Percentiles rank a stretch among this genome's conserved stretches.
These are phyloP conservation scores for Melozone crissalis DNA, from an alignment of 2,113 vertebrate species.

Conservation along the genomic window DNA sequence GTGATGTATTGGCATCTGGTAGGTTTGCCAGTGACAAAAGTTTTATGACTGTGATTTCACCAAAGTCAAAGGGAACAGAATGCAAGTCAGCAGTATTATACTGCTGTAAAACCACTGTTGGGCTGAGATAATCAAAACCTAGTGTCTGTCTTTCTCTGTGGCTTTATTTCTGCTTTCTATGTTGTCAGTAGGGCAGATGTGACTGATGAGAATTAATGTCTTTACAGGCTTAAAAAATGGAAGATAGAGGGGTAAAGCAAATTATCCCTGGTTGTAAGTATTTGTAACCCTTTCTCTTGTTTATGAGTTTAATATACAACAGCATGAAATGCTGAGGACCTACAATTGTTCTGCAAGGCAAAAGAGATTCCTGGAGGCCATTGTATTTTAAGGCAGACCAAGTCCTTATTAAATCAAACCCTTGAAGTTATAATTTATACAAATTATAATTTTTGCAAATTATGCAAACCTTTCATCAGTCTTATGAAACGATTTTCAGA, in stretches of 20 bases:
- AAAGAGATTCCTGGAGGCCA: not conserved
- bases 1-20: not conserved
- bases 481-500: not conserved
- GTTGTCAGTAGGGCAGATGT: not conserved
- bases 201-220: not conserved
- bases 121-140: not conserved
- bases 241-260: not conserved
- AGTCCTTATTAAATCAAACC: not conserved
- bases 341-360: not conserved
- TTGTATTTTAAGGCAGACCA: not conserved
- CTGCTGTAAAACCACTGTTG: not conserved
- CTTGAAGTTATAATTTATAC: not conserved
- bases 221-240: not conserved
- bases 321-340: not conserved
- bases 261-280: not conserved
- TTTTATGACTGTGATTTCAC: not conserved
- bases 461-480: not conserved
- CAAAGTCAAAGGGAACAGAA: not conserved
- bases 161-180: not conserved
- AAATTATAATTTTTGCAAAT: too few relatives aligned
- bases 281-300: not conserved
- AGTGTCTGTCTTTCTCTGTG: accelerated
- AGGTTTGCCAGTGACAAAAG: not conserved
- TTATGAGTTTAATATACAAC: not conserved
- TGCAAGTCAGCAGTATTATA: not conserved